A percentile compares a stretch with the other conserved stretches of the same genome.
These are phyloP conservation scores for Lutra lutra DNA, from an alignment of 2,797 vertebrate genomes.

Conservation along the genomic window DNA sequence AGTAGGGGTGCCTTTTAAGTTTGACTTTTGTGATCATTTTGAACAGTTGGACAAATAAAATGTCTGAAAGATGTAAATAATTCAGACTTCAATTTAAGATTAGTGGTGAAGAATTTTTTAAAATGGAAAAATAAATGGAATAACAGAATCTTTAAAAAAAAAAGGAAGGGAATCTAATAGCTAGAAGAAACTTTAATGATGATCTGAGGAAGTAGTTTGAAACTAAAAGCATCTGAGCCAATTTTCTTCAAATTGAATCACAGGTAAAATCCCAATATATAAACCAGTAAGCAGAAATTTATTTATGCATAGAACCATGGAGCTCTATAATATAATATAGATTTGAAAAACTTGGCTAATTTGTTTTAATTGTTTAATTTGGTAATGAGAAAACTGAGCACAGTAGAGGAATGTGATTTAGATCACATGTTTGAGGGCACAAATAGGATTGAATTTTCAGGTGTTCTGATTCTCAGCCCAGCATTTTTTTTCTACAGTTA, in stretches of 20 bases:
- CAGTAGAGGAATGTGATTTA: background rate
- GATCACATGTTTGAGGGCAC: background rate
- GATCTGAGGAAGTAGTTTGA: conserved; percentile 50
- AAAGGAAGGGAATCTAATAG: background rate
- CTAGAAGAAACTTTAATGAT: conserved; percentile 9
- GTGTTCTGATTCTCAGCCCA: conserved; percentile 25
- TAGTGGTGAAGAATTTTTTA: background rate
- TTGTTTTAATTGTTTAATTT: conserved; percentile 57
- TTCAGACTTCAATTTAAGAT: conserved; percentile 9
- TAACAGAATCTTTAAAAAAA: background rate
- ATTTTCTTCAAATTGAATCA: conserved; percentile 5
- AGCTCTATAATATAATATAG: background rate
- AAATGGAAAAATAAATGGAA: conserved; percentile 19
- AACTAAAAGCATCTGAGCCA: background rate
- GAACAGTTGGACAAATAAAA: conserved; percentile 5
- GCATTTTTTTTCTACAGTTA: background rate
- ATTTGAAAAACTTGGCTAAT: background rate
- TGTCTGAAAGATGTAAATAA: conserved; percentile 50
- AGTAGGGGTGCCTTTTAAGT: background rate
- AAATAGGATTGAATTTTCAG: background rate
- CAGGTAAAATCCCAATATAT: background rate
- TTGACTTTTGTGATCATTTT: conserved; percentile 48
- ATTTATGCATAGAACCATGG: background rate
- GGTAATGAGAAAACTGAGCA: conserved; percentile 30
- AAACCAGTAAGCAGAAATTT: background rate